Conservation (phyloP, 2,113 vertebrate genomes). For the Aleadryas rufinucha region DNA sequence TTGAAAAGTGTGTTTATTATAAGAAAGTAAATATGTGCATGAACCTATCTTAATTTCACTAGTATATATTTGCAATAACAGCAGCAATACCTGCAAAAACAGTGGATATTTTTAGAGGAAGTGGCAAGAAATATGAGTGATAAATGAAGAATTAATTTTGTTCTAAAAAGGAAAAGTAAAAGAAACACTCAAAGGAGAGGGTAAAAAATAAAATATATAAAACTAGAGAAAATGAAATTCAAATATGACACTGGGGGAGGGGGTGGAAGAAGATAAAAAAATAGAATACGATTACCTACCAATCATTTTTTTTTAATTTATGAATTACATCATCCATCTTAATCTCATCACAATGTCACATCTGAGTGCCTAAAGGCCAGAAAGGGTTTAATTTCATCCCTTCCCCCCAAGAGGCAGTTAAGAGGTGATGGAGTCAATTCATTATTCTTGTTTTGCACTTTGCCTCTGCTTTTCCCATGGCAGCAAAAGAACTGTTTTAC, state of each 20-base stretch:
- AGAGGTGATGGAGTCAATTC: not conserved
- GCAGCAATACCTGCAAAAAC: not conserved
- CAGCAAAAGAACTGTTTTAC: not conserved
- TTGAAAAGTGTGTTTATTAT: not conserved
- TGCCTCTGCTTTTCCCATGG: not conserved
- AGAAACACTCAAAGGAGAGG: fast-evolving
- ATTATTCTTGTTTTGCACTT: not conserved
- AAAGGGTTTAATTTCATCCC: not conserved
- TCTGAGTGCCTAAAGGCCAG: not conserved
- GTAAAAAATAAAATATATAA: not conserved
- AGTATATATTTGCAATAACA: not conserved
- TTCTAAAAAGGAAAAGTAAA: not conserved
- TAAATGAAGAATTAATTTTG: not conserved
- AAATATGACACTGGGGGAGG: not conserved
- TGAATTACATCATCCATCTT: not conserved
- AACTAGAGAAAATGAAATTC: not conserved
- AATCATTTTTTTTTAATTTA: not conserved
- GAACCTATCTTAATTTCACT: not conserved
- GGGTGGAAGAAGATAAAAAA: not conserved
- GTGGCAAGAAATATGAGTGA: not conserved
- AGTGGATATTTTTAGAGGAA: not conserved
- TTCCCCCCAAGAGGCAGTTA: not conserved
- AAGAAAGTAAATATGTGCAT: not conserved
- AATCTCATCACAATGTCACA: not conserved
- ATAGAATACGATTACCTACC: not conserved